Percentiles rank a stretch among this genome's conserved stretches.
phyloP scores from a whole-genome alignment of 2,113 vertebrate genomes.

The Saccopteryx bilineata region DNA sequence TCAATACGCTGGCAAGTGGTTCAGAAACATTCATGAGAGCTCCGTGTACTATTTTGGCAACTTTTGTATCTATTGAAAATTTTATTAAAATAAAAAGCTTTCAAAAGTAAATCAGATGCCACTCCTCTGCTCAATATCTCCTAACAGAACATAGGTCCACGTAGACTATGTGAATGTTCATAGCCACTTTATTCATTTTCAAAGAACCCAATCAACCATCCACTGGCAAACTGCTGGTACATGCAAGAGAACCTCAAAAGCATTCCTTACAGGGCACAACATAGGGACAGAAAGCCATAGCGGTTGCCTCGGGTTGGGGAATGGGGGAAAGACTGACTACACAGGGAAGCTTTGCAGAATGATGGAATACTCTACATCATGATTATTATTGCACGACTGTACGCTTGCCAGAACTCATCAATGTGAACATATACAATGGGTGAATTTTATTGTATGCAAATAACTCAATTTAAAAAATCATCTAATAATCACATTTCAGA shows the following conservation, averaged over 20 bases:
- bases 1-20: not conserved
- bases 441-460: not conserved
- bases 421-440: not conserved
- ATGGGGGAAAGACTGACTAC: not conserved
- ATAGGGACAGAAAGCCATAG: not conserved
- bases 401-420: not conserved
- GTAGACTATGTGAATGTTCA: not conserved
- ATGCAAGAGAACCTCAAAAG: not conserved
- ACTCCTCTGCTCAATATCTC: not conserved
- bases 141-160: not conserved
- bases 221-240: not conserved
- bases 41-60: not conserved
- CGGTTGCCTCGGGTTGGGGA: not conserved
- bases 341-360: not conserved
- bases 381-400: not conserved
- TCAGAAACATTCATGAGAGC: not conserved
- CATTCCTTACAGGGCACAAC: not conserved
- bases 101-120: not conserved
- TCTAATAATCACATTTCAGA: not conserved
- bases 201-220: not conserved
- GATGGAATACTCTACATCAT: not conserved
- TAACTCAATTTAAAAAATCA: not conserved
- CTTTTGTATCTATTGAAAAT: not conserved
- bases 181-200: not conserved
- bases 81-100: not conserved